Evolutionary conservation across 2,888 invertebrate species (phyloP), one percentile per base, ranked within the genome.

Genomic region (Lissocephala sabroskyi): DNA sequence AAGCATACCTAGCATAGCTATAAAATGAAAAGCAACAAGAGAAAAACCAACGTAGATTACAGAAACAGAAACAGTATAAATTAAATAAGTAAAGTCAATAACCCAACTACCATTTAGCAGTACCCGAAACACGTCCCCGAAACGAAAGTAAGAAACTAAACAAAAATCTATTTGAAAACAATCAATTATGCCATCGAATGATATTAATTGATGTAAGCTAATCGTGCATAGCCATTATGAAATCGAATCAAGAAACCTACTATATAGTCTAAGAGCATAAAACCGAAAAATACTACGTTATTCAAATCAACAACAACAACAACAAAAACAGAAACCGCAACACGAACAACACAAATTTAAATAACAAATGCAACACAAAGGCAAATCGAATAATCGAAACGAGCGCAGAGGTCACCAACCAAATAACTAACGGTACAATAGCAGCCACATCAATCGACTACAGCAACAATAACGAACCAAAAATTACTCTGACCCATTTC

Each of bases 141-240:
- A 46, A 42, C 46, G 40, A 33, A 49, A 45, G 52, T n/a, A 1
- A 32, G 33, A 50, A 19, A 48, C 52, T 58, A 51, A 47, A 46
- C 49, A n/a, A 19, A 26, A 32, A 55, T 41, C 48, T 56, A 59
- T 64, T 61, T 59, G 53, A 61, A 59, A 62, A 67, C 74, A 75
- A 73, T 76, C 76, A 78, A 65, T 46, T 65, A 71, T 64, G 73
- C 74, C 78, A 76, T 75, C 64, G 73, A 73, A 78, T 61, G 65
- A 65, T 65, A 74, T 70, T 74, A 70, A 66, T 59, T 75, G 71
- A 71, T 63, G 65, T 75, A 66, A 74, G 75, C 51, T 52, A 61
- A 61, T 58, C 47, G 46, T 55, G 57, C 49, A 47, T 52, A 51
- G 49, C 54, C 45, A 59, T 65, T 65, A 59, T 53, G 41, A 56